phyloP scores from a whole-genome alignment of 2,888 invertebrate species.

The Lamellibrachia satsuma region DNA sequence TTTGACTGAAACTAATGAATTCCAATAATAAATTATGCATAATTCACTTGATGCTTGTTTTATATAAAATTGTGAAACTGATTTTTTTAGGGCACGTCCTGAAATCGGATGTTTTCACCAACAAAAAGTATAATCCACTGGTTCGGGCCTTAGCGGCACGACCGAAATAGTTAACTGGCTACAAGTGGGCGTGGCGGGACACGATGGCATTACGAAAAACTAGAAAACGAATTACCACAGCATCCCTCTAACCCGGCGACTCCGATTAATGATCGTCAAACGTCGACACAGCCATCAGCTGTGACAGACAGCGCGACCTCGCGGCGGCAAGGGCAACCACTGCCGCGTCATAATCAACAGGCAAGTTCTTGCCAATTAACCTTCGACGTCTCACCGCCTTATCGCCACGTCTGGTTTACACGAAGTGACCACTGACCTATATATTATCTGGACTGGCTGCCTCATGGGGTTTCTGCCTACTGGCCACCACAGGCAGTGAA shows the following conservation, averaged over 20 bases:
- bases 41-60: not conserved
- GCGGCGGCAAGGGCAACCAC: not conserved
- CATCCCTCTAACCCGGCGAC: not conserved
- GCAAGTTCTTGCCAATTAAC: slow-evolving; percentile 11
- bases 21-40: not conserved
- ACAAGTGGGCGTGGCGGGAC: not conserved
- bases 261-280: slow-evolving; percentile 3
- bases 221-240: not conserved
- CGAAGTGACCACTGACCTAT: too few species aligned
- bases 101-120: not conserved
- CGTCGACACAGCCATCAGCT: not conserved
- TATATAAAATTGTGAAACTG: not conserved
- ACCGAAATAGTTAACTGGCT: not conserved
- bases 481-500: too few species aligned
- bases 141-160: not conserved
- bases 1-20: not conserved
- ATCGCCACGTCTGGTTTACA: not conserved
- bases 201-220: not conserved
- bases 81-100: not conserved
- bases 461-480: too few species aligned
- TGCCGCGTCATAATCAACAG: not conserved
- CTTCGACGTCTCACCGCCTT: not conserved
- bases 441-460: too few species aligned
- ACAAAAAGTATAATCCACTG: not conserved
- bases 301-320: not conserved